Evolutionary conservation across 1,140 invertebrate species (phyloP), one percentile per base, ranked within the genome.

Genomic region (Kradibia gibbosae): DNA sequence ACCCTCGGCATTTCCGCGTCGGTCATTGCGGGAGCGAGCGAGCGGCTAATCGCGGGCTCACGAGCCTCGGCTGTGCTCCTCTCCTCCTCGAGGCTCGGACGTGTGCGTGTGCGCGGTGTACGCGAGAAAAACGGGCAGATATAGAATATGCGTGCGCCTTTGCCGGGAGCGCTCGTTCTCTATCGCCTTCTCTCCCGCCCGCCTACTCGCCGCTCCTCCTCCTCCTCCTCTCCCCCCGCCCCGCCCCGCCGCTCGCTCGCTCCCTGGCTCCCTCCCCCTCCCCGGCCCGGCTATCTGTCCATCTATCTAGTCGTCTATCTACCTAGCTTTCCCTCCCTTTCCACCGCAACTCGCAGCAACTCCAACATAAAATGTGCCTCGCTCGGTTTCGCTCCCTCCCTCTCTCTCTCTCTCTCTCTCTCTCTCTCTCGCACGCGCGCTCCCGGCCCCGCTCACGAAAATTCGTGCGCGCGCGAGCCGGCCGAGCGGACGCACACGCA

Each of bases 311-410:
- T 36, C 15, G 34, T 39, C 62, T 39, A 67, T 67, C 62, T 67
- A 67, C 62, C 62, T 67, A 67, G 20, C 62, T 67, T 67, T 67
- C 62, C 62, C 20, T 39, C 62, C 34, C 62, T 67, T 39, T 67
- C 62, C 34, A 11, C n/a, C 57, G 36, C 62, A 22, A n/a, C n/a
- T n/a, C 31, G 22, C 28, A n/a, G n/a, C n/a, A 39, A 67, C 15
- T 11, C 20, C 20, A 5, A 22, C 15, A 22, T 67, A 62, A 62
- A 62, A 62, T 8, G 62, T 42, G 3, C 39, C 31, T 77, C 28
- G 20, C 39, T 31, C 7, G 55, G 34, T 71, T 7, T 36, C 62
- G 62, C 57, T 22, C 25, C 7, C 53, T 71, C 48, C n/a, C 10
- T 53, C 31, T 77, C 28, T 31, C 39, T 31, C 7, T 71, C 48